Conservation (phyloP, 2,113 vertebrate genomes). For the Rhinoderma darwinii region DNA sequence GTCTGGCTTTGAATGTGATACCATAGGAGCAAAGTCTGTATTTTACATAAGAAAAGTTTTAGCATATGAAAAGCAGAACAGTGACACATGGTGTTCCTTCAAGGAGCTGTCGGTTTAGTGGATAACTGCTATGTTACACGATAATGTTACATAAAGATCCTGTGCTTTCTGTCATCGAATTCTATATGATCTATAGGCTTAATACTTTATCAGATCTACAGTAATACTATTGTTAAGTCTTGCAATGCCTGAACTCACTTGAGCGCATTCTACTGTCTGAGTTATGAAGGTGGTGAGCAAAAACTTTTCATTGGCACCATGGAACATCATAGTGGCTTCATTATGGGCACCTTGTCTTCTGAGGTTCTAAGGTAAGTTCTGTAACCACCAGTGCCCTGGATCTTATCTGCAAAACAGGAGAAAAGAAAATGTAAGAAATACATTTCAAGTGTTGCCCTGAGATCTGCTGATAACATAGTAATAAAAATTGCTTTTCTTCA, state of each 20-base stretch:
- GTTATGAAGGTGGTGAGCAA: not conserved
- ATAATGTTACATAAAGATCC: too few species aligned
- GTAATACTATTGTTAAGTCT: too few species aligned
- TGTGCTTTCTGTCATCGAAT: not conserved
- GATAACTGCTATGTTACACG: not conserved
- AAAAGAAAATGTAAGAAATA: not conserved
- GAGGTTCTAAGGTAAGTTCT: not conserved
- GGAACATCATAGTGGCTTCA: not conserved
- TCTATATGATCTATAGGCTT: not conserved
- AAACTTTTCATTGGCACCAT: not conserved
- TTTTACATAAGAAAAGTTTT: constrained; percentile 2
- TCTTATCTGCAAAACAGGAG: not conserved
- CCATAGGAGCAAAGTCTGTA: not conserved
- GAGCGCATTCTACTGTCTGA: not conserved
- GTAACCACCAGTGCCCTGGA: not conserved
- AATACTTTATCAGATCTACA: not conserved
- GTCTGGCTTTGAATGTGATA: not conserved
- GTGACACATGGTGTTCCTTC: not conserved
- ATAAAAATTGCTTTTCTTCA: not conserved
- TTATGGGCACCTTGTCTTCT: not conserved
- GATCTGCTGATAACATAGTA: not conserved
- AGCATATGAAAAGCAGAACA: not conserved
- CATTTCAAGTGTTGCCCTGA: not conserved
- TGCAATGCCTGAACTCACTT: not conserved
- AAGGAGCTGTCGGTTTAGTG: not conserved